A percentile compares a stretch with the other conserved stretches of the same genome.
Conservation (phyloP, 2,797 vertebrate genomes). For the Brachyrhaphis roseni region DNA sequence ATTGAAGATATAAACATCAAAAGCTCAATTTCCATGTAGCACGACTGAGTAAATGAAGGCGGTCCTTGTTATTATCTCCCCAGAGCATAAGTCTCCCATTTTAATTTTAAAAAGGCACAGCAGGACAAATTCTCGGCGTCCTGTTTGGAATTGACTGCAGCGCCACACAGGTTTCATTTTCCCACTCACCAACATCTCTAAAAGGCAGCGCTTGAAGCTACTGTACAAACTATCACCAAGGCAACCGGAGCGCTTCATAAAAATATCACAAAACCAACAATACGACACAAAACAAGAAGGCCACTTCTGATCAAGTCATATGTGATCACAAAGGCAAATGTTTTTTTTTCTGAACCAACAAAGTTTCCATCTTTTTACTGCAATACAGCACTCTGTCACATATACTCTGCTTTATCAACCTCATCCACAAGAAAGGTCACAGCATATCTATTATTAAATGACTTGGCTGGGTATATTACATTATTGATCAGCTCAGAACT, state of each 20-base stretch:
- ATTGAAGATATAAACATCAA: slow-evolving; percentile 23
- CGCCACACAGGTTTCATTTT: slow-evolving; percentile 67
- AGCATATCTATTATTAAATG: slow-evolving; percentile 76
- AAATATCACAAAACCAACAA: slow-evolving; percentile 52
- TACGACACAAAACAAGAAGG: slow-evolving; percentile 30
- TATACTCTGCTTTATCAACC: slow-evolving; percentile 45
- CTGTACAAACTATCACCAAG: slow-evolving; percentile 70
- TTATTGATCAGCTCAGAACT: slow-evolving; percentile 73
- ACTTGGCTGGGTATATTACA: slow-evolving; percentile 65
- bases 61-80: slow-evolving; percentile 36
- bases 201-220: slow-evolving; percentile 59
- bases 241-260: slow-evolving; percentile 57
- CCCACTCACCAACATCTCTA: slow-evolving; percentile 48
- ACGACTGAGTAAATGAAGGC: slow-evolving; percentile 26
- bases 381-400: slow-evolving; percentile 30
- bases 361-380: slow-evolving; percentile 21
- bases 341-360: slow-evolving; percentile 13
- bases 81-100: slow-evolving; percentile 56
- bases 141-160: slow-evolving; percentile 49
- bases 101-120: slow-evolving; percentile 70
- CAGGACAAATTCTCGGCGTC: slow-evolving; percentile 60
- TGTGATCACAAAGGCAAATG: slow-evolving; percentile 38
- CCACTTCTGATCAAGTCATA: slow-evolving; percentile 27
- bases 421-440: slow-evolving; percentile 74
- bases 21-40: slow-evolving; percentile 29